These are phyloP conservation scores for Cecropterus lyciades DNA, from an alignment of 1,140 invertebrate genomes.

Conservation along the genomic window DNA sequence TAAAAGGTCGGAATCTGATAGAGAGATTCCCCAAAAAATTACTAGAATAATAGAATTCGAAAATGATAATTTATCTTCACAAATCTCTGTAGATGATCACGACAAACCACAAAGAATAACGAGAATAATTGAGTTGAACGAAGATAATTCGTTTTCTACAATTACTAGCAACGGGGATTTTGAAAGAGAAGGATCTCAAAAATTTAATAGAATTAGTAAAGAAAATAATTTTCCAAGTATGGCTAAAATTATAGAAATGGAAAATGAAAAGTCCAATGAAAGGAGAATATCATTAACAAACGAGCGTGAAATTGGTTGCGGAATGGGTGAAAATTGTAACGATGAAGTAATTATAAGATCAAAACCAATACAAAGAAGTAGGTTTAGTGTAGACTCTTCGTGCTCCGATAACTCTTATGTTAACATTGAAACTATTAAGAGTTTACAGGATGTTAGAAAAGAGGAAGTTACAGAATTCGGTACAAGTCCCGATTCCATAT, in stretches of 20 bases:
- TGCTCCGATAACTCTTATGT: slow-evolving; percentile 84
- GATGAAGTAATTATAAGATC: slow-evolving; percentile 69
- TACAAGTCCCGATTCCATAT: slow-evolving; percentile 56
- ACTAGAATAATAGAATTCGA: slow-evolving; percentile 78
- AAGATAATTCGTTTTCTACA: slow-evolving; percentile 66
- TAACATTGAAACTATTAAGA: slow-evolving; percentile 80
- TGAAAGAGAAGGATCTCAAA: slow-evolving; percentile 62
- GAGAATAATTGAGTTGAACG: slow-evolving; percentile 75
- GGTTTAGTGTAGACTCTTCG: slow-evolving; percentile 82
- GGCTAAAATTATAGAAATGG: slow-evolving; percentile 81
- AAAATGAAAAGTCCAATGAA: slow-evolving; percentile 80
- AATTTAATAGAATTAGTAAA: slow-evolving; percentile 69
- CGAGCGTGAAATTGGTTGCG: slow-evolving; percentile 74
- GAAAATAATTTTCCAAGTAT: slow-evolving; percentile 72
- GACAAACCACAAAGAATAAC: slow-evolving; percentile 74
- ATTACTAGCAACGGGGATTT: slow-evolving; percentile 55
- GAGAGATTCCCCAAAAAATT: slow-evolving; percentile 69
- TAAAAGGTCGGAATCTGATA: slow-evolving; percentile 58
- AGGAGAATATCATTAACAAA: slow-evolving; percentile 76
- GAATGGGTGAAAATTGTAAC: slow-evolving; percentile 57
- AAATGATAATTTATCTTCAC: slow-evolving; percentile 62
- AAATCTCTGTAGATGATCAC: slow-evolving; percentile 59
- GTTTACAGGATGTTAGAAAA: slow-evolving; percentile 78
- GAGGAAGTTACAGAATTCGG: slow-evolving; percentile 62
- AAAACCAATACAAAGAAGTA: slow-evolving; percentile 74